Base-by-base conservation (phyloP, 2,113 vertebrate genomes). In the Silurus glanis region DNA sequence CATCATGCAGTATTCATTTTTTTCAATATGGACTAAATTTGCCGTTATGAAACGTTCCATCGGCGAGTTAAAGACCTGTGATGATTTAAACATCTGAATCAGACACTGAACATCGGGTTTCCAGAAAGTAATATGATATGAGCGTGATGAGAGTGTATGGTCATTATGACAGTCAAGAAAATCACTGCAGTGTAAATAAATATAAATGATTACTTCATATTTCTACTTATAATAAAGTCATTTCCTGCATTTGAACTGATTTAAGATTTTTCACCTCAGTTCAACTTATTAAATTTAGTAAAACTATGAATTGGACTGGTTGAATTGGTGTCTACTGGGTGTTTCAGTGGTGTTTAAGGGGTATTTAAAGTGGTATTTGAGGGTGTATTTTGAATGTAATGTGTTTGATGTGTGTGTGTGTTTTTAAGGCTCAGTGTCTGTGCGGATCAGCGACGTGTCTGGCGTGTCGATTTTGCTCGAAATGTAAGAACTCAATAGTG, bases 391-490 rank as follows among this genome's bases (percentile, higher is more conserved):
- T 51, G 10, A 51, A n/a, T 13, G n/a, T 75, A 53, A 75, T 51
- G 45, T 62, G 59, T 25, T 12, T 66, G n/a, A 55, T n/a, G n/a
- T 58, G 23, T 47, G 5, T 19, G 53, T 64, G 61, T 47, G 53
- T 72, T 37, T 84, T 17, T 64, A 59, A 99, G 98, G 93, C 97
- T 56, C 96, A 96, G 0, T 98, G 97, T 75, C 93, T 99, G 25
- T 99, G 97, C 87, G 92, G 97, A 14, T 90, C 96, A 2, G 97
- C 96, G 0, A 94, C 96, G 0, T 99, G 97, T 84, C 85, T 99
- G 25, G 87, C 96, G 75, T 99, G 97, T 88, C 89, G 92, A 28
- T 98, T 97, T 90, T 99, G 97, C 74, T 96, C 96, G 0, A 94
- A 88, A 91, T 94, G 90, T 92, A 96, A 94, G 91, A 99, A 97